Evolutionary conservation across 2,888 invertebrate genomes (phyloP).

Genomic region (Drosophila pseudotakahashii): DNA sequence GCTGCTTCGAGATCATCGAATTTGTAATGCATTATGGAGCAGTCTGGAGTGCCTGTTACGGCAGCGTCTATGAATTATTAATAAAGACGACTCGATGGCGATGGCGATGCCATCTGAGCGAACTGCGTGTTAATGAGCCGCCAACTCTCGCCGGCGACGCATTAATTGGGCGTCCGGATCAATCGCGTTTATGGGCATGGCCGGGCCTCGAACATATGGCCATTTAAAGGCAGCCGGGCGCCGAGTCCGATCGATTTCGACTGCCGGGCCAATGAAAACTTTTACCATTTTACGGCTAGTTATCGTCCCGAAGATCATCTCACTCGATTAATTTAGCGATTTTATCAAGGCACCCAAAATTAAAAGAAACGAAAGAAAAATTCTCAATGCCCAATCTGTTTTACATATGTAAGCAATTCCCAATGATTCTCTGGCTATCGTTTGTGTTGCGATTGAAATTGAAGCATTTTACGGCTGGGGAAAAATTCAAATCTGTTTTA

Average conservation of each 20-base stretch:
- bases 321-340: slow-evolving; percentile 64
- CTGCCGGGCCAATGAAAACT: slow-evolving; percentile 50
- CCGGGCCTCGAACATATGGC: slow-evolving; percentile 26
- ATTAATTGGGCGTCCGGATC: slow-evolving; percentile 65
- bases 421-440: background rate
- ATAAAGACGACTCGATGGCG: slow-evolving; percentile 46
- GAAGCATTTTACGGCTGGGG: slow-evolving; percentile 51
- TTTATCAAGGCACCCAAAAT: slow-evolving; percentile 53
- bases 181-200: slow-evolving; percentile 62
- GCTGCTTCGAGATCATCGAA: slow-evolving; percentile 55
- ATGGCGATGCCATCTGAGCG: slow-evolving; percentile 40
- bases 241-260: slow-evolving; percentile 40
- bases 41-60: slow-evolving; percentile 47
- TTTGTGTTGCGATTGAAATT: slow-evolving; percentile 50
- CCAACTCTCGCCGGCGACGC: slow-evolving; percentile 69
- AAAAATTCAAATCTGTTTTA: slow-evolving; percentile 55
- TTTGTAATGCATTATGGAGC: slow-evolving; percentile 76
- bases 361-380: slow-evolving; percentile 9
- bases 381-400: slow-evolving; percentile 56
- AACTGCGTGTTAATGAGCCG: slow-evolving; percentile 76
- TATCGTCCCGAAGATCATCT: slow-evolving; percentile 30
- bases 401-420: slow-evolving; percentile 52
- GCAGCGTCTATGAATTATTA: slow-evolving; percentile 70
- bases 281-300: slow-evolving; percentile 63
- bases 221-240: slow-evolving; percentile 50